Conservation (phyloP, 2,888 invertebrate species). For the Deroplatys truncata region DNA sequence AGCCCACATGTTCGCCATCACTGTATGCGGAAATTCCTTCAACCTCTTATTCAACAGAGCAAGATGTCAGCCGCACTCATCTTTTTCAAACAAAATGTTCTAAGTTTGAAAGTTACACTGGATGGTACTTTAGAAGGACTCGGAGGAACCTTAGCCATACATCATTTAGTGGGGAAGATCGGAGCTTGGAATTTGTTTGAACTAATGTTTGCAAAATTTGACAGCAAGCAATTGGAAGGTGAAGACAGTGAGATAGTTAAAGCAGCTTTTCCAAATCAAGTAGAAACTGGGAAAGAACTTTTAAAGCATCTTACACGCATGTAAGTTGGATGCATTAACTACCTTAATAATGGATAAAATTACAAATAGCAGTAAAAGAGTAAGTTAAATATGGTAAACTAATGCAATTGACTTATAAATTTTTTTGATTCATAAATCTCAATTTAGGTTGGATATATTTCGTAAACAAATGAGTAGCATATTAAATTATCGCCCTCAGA, state of each 20-base stretch:
- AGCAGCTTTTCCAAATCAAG: slow-evolving; percentile 35
- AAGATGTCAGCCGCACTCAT: not conserved
- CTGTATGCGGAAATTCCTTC: not conserved
- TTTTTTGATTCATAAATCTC: too few species aligned
- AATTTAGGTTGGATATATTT: too few species aligned
- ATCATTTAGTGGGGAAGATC: slow-evolving; percentile 39
- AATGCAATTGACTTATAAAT: too few species aligned
- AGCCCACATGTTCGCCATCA: not conserved
- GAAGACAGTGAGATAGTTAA: slow-evolving; percentile 39
- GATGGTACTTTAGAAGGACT: not conserved
- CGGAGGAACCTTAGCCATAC: slow-evolving; percentile 25
- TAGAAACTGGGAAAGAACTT: slow-evolving; percentile 40
- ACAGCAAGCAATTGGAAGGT: slow-evolving; percentile 31
- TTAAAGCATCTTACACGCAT: slow-evolving; percentile 18
- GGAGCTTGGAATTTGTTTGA: slow-evolving; percentile 43
- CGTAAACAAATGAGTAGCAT: too few species aligned
- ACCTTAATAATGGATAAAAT: not conserved
- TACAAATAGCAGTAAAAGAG: not conserved
- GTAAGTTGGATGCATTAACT: not conserved
- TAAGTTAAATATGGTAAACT: too few species aligned
- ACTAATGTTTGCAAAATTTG: slow-evolving; percentile 38
- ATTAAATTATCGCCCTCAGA: too few species aligned
- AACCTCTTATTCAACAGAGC: not conserved
- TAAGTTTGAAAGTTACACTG: slow-evolving; percentile 32
- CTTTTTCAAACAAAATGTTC: slow-evolving; percentile 18